Evolutionary conservation across 2,797 vertebrate species (phyloP).

Genomic region (Protonibea diacanthus): DNA sequence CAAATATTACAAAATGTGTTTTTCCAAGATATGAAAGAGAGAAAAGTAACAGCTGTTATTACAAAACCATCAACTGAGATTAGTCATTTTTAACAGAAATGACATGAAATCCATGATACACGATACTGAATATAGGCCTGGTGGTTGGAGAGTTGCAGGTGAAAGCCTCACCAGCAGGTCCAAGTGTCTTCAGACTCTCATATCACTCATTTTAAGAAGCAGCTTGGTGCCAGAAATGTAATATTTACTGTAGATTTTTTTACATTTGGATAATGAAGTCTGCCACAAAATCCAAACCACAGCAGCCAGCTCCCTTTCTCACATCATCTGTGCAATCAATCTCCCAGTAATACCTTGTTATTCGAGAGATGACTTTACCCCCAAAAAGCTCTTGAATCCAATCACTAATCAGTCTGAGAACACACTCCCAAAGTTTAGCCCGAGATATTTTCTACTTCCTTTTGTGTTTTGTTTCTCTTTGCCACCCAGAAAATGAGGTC

Average conservation of each 20-base stretch:
- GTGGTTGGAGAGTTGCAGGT: not conserved
- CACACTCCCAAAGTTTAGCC: conserved; percentile 3
- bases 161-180: not conserved
- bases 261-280: not conserved
- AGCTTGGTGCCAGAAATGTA: not conserved
- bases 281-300: conserved; percentile 1
- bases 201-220: not conserved
- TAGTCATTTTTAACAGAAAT: not conserved
- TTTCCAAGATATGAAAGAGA: not conserved
- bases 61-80: not conserved
- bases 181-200: not conserved
- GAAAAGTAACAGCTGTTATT: conserved; percentile 6
- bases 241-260: not conserved
- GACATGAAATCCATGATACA: not conserved
- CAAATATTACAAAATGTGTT: conserved; percentile 33
- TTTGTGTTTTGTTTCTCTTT: conserved; percentile 28
- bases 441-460: conserved; percentile 14
- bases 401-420: conserved; percentile 49
- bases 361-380: conserved; percentile 37
- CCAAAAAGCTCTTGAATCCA: conserved; percentile 42
- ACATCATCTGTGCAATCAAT: conserved; percentile 10
- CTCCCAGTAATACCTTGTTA: conserved; percentile 1
- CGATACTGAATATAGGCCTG: not conserved
- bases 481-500: conserved; percentile 35
- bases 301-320: not conserved